A percentile compares a stretch with the other conserved stretches of the same genome.
phyloP scores from a whole-genome alignment of 92 coral and sea anemone species.

The Epizoanthus stellaris region DNA sequence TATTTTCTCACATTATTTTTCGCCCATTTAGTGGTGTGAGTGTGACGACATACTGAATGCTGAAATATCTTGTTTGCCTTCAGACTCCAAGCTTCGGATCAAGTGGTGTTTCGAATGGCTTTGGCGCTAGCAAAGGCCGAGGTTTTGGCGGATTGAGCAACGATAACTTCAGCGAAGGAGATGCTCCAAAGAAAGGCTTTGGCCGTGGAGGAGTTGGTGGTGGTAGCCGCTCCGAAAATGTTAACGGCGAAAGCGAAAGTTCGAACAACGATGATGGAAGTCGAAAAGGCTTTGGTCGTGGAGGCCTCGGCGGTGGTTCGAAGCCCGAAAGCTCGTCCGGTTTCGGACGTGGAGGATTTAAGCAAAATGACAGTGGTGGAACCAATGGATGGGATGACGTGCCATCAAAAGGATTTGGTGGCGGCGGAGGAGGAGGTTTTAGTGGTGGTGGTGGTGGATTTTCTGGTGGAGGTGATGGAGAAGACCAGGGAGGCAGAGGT shows the following conservation, averaged over 20 bases:
- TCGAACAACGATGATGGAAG: conserved; percentile 13
- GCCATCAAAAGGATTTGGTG: conserved; percentile 48
- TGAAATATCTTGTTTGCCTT: too few species aligned
- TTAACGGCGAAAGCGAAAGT: conserved; percentile 12
- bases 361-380: not conserved
- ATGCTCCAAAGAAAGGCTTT: conserved; percentile 69
- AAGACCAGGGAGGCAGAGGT: conserved; percentile 46
- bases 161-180: conserved; percentile 43
- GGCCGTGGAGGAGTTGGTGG: conserved; percentile 71
- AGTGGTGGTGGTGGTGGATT: conserved; percentile 47
- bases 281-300: conserved; percentile 52
- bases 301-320: conserved; percentile 28
- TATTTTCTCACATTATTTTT: too few species aligned
- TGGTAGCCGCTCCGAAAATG: conserved; percentile 55
- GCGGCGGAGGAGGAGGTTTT: not conserved
- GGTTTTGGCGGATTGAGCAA: conserved; percentile 42
- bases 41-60: too few species aligned
- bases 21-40: too few species aligned
- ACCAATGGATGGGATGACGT: conserved; percentile 28
- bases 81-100: conserved; percentile 43
- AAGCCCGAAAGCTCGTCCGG: conserved; percentile 21
- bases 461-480: conserved; percentile 45
- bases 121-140: conserved; percentile 60
- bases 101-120: conserved; percentile 46
- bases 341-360: conserved; percentile 42